Evolutionary conservation across 2,113 vertebrate genomes (phyloP).

Genomic region (Vidua chalybeata): DNA sequence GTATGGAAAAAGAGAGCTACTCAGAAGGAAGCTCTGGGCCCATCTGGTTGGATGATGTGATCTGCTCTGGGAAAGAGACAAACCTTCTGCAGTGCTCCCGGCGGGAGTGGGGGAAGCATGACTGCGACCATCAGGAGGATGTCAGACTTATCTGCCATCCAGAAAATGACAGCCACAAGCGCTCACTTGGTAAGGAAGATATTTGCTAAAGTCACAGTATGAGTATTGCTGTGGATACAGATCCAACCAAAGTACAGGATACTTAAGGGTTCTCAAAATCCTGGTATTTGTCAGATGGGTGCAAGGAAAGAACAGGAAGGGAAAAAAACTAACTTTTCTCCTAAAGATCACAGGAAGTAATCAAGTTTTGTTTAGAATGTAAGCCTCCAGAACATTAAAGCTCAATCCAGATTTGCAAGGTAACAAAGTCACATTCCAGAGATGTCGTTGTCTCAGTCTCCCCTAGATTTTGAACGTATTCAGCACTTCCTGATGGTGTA

Average conservation of each 20-base stretch:
- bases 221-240: neutral
- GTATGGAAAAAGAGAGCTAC: constrained; percentile 35
- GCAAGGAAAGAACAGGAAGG: neutral
- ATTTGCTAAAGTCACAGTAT: neutral
- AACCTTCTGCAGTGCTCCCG: constrained; percentile 81
- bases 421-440: neutral
- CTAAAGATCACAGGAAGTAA: neutral
- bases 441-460: neutral
- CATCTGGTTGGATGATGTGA: constrained; percentile 90
- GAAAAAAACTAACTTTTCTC: neutral
- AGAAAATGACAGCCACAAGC: constrained; percentile 66
- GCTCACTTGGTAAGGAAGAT: constrained; percentile 76
- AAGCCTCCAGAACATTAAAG: neutral
- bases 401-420: neutral
- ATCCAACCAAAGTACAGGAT: neutral
- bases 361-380: neutral
- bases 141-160: constrained; percentile 83
- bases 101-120: constrained; percentile 85
- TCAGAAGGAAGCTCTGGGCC: constrained; percentile 76
- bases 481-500: neutral
- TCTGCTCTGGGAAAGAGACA: constrained; percentile 88
- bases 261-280: neutral
- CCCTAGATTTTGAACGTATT: neutral
- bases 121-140: constrained; percentile 90
- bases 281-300: neutral